Evolutionary conservation across 1,140 invertebrate species (phyloP), one percentile per base, ranked within the genome.

Genomic region (Bradysia coprophila): DNA sequence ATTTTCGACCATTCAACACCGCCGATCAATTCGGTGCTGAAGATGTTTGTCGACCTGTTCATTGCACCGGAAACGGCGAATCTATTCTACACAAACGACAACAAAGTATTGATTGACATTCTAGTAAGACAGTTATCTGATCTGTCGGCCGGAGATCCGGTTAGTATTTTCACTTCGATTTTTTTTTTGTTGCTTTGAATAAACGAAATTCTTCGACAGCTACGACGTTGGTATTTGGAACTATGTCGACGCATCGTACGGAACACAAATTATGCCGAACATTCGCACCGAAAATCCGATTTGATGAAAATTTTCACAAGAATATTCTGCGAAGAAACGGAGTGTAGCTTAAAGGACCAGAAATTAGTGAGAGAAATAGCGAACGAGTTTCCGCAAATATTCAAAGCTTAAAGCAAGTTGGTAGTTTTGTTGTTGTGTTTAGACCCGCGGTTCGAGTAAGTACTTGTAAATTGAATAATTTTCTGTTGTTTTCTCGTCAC

Each of bases 71-170:
- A 71, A 32, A 89, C 87, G 4, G 80, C 88, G 1, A 69, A 73
- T 48, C 69, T 93, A 24, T 87, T 93, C 57, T 95, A 94, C 56
- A 90, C 87, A 0, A 95, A 93, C 56, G 89, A 95, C 57, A 78
- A 84, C 3, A 87, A 85, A 64, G 89, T 94, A 28, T 67, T 93
- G 21, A 79, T 94, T 48, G 90, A 94, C 55, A 92, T 95, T 53
- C 76, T 92, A 37, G 75, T 91, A 18, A 65, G 88, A 21, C 83
- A 91, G 56, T 65, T 95, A 4, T 78, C 82, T 6, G 88, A 95
- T 60, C 70, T 92, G 44, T 78, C 82, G 37, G 75, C 86, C n/a
- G 85, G 84, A 32, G 85, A 90, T 64, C 65, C 72, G 69, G 86
- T 90, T 70, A 64, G 56, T 38, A 41, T 46, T 28, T 22, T 44